Evolutionary conservation across 2,113 vertebrate species (phyloP), one percentile per base, ranked within the genome.

Genomic region (Pygoscelis antarcticus): DNA sequence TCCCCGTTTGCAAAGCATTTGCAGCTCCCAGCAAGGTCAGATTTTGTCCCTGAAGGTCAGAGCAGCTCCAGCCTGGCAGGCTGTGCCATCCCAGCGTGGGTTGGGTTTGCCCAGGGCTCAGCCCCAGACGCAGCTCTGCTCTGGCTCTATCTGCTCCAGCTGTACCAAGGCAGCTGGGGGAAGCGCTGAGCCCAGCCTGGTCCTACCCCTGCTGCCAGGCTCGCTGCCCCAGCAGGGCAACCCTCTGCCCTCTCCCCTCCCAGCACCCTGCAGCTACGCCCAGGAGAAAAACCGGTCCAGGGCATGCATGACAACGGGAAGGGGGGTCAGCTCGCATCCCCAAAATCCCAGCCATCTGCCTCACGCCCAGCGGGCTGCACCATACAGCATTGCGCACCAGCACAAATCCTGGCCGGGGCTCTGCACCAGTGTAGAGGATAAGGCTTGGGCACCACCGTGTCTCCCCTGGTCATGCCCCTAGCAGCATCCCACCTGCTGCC

Each of bases 21-120:
- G 47, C 65, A 84, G 58, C 65, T 91, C 82, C 66, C 61, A 87
- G n/a, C 95, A 96, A 97, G 95, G 93, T 95, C 96, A 91, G 66
- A 44, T 94, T 96, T 82, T 13, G 0, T 42, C 58, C 78, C 91
- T 83, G 82, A 97, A 97, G 96, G 95, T 97, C 87, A 21, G 75
- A 87, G 42, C 47, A 74, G 84, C 62, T 91, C 74, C 70, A 85
- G 90, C 54, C 74, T 71, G 72, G 64, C 90, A 94, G 55, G 55
- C 84, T 93, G 65, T 96, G 87, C 87, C 90, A 94, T 36, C 77
- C 46, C 64, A 81, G 34, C 2, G 1, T 51, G 74, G 84, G 81
- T 2, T 70, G 86, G 51, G 54, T 93, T 86, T 80, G 64, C 58
- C 30, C 38, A 49, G 47, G 21, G 54, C 90, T 96, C 66, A 88